Evolutionary conservation across 2,113 vertebrate genomes (phyloP), one percentile per base, ranked within the genome.

Genomic region (Symphodus melops): DNA sequence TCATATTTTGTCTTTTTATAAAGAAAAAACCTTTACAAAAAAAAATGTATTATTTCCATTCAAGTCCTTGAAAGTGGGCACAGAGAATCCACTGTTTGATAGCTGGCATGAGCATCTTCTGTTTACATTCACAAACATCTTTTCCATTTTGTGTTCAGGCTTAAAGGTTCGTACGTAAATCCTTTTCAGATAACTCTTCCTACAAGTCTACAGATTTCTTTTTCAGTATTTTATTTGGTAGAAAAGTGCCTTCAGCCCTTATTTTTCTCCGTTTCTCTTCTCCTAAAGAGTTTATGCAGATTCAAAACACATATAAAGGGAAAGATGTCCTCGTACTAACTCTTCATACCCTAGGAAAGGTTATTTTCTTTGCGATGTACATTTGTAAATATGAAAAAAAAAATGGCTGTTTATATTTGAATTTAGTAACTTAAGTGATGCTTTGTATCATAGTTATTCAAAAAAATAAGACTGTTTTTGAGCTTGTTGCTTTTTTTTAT

Each of bases 391-490:
- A 98, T 94, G 93, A 68, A 56, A 75, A 68, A 56, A 75, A 94
- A 96, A 93, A 96, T 95, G 95, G 86, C 94, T 97, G 95, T 98
- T 96, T 98, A 97, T 97, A 98, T 98, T 97, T 97, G 95, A 97
- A 83, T 96, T 96, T 94, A 96, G 95, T 97, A 96, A 98, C 94
- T 96, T 96, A 96, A 94, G 94, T 93, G 94, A 94, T 86, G 90
- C 90, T 95, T 91, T 94, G 86, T 93, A 85, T 84, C 63, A 88
- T 83, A 88, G 79, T 82, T 81, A 87, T 92, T 88, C 77, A 84
- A 72, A 88, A 79, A 59, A 83, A 60, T 83, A 77, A 72, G 71
- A 72, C 57, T 68, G 64, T 84, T 53, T 87, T 83, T 64, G 62
- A 85, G 75, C 10, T 74, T 74, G 16, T 93, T 83, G 44, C 28